Evolutionary conservation across 1,140 invertebrate species (phyloP).

Genomic region (Rhopalosiphum padi): DNA sequence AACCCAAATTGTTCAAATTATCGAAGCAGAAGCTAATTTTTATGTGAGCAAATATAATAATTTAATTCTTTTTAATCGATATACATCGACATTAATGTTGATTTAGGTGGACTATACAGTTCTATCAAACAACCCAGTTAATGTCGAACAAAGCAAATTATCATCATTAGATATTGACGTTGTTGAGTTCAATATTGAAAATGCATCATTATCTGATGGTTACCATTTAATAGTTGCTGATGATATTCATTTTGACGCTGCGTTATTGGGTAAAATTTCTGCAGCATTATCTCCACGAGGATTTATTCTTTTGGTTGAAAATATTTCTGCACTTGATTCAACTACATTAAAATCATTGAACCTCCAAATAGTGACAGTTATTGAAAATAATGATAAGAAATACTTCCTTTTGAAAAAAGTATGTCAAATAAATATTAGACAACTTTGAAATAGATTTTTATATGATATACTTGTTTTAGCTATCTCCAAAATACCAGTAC

Average conservation of each 20-base stretch:
- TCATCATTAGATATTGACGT: constrained; percentile 18
- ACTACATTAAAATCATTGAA: neutral
- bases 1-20: neutral
- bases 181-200: neutral
- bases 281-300: neutral
- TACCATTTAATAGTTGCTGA: constrained; percentile 35
- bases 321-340: neutral
- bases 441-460: too few species aligned
- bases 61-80: neutral
- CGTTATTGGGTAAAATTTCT: constrained; percentile 29
- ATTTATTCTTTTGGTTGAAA: constrained; percentile 39
- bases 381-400: neutral
- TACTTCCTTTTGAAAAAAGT: constrained; percentile 43
- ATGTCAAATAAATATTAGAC: neutral
- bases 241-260: neutral
- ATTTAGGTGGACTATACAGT: constrained; percentile 32
- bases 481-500: constrained; percentile 29
- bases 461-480: neutral
- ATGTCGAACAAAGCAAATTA: constrained; percentile 34
- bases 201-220: neutral
- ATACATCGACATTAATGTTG: neutral
- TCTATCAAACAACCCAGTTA: neutral
- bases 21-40: constrained; percentile 50
- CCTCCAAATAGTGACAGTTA: constrained; percentile 29
- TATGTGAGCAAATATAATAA: neutral